Base-by-base conservation (phyloP, 2,797 vertebrate genomes). In the Bufotes viridis region DNA sequence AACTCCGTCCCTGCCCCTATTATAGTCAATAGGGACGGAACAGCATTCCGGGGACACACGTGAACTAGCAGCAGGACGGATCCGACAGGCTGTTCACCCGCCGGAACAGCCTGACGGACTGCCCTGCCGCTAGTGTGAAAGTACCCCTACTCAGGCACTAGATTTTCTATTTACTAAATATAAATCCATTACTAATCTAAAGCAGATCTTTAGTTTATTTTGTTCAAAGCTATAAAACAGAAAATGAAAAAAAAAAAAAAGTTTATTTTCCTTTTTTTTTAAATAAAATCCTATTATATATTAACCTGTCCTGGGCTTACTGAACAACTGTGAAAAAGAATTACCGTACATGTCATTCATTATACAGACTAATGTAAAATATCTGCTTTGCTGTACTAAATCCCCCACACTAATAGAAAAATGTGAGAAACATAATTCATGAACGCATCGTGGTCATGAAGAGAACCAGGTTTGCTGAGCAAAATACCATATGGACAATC, bases 401-500 rank as follows among this genome's bases (percentile, higher is more conserved):
- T 81, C 11, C 20, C 42, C 6, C 20, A n/a, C 42, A 81, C 11
- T n/a, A 65, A 63, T 15, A 42, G 17, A 81, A 61, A 81, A 63
- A 78, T 67, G 15, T n/a, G 2, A 79, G 69, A 61, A 87, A 76
- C 14, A 11, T 12, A 58, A 87, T 82, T 75, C 34, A 61, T 14
- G 20, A 65, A 76, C 22, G 42, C 10, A 55, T 76, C 11, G 60
- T 63, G 57, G 53, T 65, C 34, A 55, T 78, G 10, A 87, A 82
- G 12, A 80, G 53, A 70, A 87, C 11, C 42, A n/a, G 49, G 60
- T 82, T 69, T 87, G 49, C n/a, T n/a, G 29, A 78, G 24, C 18
- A 53, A 69, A 87, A 83, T 65, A 78, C 58, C 70, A 83, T 78
- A 87, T 78, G 72, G 70, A 63, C 55, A 55, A 53, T 65, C 55